Evolutionary conservation across 2,797 vertebrate species (phyloP).

Genomic region (Sebastes oblongus): DNA sequence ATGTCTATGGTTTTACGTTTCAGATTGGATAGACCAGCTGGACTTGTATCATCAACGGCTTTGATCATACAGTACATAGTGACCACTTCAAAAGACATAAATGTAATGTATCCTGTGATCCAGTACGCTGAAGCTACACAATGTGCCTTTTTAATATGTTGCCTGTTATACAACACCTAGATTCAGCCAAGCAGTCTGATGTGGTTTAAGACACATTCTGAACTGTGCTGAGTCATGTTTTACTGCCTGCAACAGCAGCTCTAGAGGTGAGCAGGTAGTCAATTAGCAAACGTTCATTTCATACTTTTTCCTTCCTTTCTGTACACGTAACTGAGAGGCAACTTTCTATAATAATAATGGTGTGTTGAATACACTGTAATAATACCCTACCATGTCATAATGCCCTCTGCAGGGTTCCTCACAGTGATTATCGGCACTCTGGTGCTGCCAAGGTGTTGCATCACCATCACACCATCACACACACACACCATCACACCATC

Average conservation of each 20-base stretch:
- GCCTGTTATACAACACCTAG: no score
- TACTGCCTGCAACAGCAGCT: neutral
- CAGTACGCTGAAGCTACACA: no score
- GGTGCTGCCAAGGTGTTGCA: conserved; percentile 20
- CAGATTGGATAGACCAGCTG: no score
- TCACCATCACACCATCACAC: neutral
- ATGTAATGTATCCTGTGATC: no score
- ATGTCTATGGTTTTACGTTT: no score
- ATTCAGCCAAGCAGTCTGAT: conserved; percentile 9
- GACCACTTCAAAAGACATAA: no score
- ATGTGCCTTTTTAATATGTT: no score
- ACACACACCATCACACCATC: neutral
- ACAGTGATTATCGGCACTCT: neutral
- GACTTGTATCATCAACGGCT: no score
- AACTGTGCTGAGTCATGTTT: neutral
- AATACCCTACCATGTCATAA: neutral
- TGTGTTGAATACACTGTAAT: neutral
- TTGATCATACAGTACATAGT: no score
- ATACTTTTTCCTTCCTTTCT: neutral
- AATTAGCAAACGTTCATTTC: neutral
- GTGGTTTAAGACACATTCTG: conserved; percentile 29
- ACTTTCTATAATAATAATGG: neutral
- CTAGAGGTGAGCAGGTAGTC: conserved; percentile 3
- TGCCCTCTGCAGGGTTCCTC: neutral
- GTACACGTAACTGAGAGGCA: neutral